phyloP scores from a whole-genome alignment of 2,113 vertebrate genomes.

The Pampusana beccarii region DNA sequence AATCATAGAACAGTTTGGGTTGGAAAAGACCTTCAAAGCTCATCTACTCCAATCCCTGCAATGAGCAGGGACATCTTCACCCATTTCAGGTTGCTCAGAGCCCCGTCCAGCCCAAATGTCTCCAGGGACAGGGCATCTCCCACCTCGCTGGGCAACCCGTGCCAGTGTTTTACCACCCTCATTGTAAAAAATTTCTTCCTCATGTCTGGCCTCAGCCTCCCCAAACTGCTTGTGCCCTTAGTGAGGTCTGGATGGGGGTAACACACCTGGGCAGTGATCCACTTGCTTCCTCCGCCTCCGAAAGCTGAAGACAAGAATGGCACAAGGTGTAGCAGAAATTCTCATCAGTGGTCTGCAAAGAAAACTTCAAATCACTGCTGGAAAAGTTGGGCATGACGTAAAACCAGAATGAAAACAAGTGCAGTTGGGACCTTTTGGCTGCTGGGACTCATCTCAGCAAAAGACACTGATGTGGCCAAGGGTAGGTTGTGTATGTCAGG shows the following conservation, averaged over 20 bases:
- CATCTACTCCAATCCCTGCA: no score
- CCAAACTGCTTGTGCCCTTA: not conserved
- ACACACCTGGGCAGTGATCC: not conserved
- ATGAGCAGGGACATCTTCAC: no score
- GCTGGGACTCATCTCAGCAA: not conserved
- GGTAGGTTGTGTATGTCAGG: not conserved
- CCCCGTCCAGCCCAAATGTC: no score
- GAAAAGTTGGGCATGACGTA: not conserved
- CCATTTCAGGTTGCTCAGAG: no score
- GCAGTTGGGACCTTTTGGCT: not conserved
- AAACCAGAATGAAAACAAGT: not conserved
- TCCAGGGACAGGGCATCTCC: no score
- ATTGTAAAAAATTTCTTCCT: no score
- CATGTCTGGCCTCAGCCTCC: no score
- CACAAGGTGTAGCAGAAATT: not conserved
- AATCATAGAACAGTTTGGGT: no score
- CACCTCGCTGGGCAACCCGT: no score
- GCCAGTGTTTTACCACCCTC: no score
- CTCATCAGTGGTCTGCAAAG: not conserved
- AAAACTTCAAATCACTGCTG: not conserved
- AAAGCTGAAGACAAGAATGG: not conserved
- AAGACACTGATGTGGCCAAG: not conserved
- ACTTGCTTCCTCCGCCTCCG: not conserved
- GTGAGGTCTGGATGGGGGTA: not conserved
- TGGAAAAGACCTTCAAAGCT: no score